A percentile compares a stretch with the other conserved stretches of the same genome.
Evolutionary conservation across 1,140 invertebrate genomes (phyloP).

Genomic region (Drosophila chauvacae): DNA sequence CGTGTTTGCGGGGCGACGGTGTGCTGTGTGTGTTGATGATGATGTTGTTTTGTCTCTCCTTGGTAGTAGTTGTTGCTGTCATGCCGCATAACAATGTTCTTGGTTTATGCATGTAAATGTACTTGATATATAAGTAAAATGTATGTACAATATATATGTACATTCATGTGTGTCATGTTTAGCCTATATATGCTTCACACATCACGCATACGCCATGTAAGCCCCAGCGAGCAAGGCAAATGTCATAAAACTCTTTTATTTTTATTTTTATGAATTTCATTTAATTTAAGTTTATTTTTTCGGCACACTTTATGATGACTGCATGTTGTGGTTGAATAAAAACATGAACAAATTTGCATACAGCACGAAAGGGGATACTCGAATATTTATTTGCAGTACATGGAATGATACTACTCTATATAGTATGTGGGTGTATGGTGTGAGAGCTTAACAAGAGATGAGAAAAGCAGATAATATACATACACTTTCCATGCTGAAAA

Average conservation of each 20-base stretch:
- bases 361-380: slow-evolving; percentile 11
- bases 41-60: slow-evolving; percentile 4
- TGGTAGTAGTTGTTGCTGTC: slow-evolving; percentile 28
- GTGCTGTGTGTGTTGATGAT: slow-evolving; percentile 13
- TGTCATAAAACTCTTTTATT: slow-evolving; percentile 30
- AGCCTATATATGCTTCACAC: slow-evolving; percentile 40
- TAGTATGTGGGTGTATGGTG: neutral
- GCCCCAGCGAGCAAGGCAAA: slow-evolving; percentile 37
- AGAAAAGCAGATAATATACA: neutral
- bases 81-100: slow-evolving; percentile 59
- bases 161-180: slow-evolving; percentile 55
- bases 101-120: slow-evolving; percentile 29
- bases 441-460: slow-evolving; percentile 1
- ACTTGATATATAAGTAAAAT: slow-evolving; percentile 6
- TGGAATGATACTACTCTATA: neutral
- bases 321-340: slow-evolving; percentile 26
- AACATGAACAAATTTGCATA: slow-evolving; percentile 33
- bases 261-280: slow-evolving; percentile 39
- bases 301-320: slow-evolving; percentile 34
- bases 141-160: slow-evolving; percentile 3
- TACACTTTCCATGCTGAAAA: neutral
- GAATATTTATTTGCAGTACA: slow-evolving; percentile 33
- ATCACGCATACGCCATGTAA: slow-evolving; percentile 66
- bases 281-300: slow-evolving; percentile 28
- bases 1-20: slow-evolving; percentile 19